phyloP scores from a whole-genome alignment of 2,888 invertebrate genomes.

The Romanomermis culicivorax region DNA sequence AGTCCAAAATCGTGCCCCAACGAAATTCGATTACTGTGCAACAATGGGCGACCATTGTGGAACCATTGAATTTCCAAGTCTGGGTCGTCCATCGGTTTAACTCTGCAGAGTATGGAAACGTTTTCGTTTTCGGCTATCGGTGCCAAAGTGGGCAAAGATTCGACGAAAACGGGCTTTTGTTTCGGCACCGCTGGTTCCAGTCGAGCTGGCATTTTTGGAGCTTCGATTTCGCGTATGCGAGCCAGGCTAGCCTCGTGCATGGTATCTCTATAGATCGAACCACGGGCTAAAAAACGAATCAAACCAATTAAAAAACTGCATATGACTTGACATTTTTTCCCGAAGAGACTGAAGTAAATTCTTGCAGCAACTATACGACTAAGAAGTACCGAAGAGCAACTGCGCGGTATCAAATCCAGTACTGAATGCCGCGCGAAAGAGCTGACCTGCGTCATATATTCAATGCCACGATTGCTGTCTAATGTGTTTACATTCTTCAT shows the following conservation, averaged over 20 bases:
- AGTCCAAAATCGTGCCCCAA: slow-evolving; percentile 69
- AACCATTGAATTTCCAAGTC: slow-evolving; percentile 37
- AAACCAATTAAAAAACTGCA: neutral
- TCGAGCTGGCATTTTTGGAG: slow-evolving; percentile 41
- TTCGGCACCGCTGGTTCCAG: slow-evolving; percentile 33
- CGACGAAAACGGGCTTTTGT: slow-evolving; percentile 83
- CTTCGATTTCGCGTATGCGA: slow-evolving; percentile 66
- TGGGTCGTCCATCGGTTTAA: slow-evolving; percentile 80
- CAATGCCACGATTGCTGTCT: too few species aligned
- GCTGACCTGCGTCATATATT: too few species aligned
- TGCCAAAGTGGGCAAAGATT: slow-evolving; percentile 73
- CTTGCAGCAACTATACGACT: too few species aligned
- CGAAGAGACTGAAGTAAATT: too few species aligned
- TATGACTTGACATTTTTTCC: neutral
- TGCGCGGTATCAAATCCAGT: too few species aligned
- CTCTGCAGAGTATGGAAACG: slow-evolving; percentile 72
- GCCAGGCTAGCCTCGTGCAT: slow-evolving; percentile 74
- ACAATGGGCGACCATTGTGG: slow-evolving; percentile 24
- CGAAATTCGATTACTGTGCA: slow-evolving; percentile 29
- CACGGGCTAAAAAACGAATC: slow-evolving; percentile 10
- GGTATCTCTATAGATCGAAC: slow-evolving; percentile 53
- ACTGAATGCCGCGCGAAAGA: too few species aligned
- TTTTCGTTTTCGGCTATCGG: slow-evolving; percentile 65
- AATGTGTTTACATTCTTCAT: too few species aligned
- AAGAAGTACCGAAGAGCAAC: too few species aligned